Conservation (phyloP, 2,888 invertebrate genomes). For the Petrolisthes cinctipes region DNA sequence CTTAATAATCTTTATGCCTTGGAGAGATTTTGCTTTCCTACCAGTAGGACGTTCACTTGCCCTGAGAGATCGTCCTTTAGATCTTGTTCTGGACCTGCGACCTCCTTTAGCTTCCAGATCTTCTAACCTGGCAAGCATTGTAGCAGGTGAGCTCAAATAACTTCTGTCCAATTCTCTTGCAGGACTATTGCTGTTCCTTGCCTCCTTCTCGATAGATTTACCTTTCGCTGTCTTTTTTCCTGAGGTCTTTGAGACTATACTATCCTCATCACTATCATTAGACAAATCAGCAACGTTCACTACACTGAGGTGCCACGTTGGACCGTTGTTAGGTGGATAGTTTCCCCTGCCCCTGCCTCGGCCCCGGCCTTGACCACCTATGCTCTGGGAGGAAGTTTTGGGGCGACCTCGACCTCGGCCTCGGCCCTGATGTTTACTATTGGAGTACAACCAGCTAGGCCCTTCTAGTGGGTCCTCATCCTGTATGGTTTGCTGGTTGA, state of each 20-base stretch:
- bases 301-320: neutral
- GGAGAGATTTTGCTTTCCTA: neutral
- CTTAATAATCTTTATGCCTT: neutral
- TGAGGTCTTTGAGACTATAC: neutral
- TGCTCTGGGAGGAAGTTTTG: neutral
- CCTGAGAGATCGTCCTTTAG: neutral
- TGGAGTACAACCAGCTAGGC: no score
- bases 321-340: neutral
- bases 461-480: no score
- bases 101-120: constrained; percentile 4
- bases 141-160: constrained; percentile 11
- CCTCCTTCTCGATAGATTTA: neutral
- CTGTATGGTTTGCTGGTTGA: no score
- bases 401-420: neutral
- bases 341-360: neutral
- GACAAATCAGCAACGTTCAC: neutral
- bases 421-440: neutral
- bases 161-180: neutral
- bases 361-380: neutral
- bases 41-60: neutral
- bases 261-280: neutral
- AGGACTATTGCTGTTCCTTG: neutral
- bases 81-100: neutral
- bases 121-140: neutral
- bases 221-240: neutral